Conservation (phyloP, 2,797 vertebrate species). For the Pseudochaenichthys georgianus region DNA sequence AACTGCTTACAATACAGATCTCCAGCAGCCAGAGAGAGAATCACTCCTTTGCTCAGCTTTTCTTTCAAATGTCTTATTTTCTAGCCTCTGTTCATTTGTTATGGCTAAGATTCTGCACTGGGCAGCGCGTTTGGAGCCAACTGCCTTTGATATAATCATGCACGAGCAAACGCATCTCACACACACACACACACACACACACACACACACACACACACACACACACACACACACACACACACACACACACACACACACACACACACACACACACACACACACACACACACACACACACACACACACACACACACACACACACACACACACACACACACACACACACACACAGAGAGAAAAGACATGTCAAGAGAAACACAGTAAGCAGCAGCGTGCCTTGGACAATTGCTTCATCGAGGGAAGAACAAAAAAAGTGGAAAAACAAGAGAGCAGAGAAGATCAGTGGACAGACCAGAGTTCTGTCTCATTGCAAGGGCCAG, state of each 20-base stretch:
- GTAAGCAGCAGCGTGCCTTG: constrained; percentile 60
- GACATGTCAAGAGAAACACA: constrained; percentile 68
- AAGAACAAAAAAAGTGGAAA: constrained; percentile 2
- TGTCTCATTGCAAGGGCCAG: constrained; percentile 74
- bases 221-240: constrained; percentile 36
- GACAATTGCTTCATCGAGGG: constrained; percentile 68
- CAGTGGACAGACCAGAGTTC: constrained; percentile 69
- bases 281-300: too few species aligned
- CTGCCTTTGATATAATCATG: constrained; percentile 69
- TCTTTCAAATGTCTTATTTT: constrained; percentile 87
- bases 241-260: constrained; percentile 30
- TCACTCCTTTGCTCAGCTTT: constrained; percentile 86
- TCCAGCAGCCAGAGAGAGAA: constrained; percentile 81
- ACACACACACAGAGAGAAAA: constrained; percentile 27
- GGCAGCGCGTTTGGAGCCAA: constrained; percentile 85
- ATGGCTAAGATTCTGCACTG: constrained; percentile 86
- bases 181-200: constrained; percentile 35
- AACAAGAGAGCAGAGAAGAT: constrained; percentile 66
- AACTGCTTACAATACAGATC: constrained; percentile 89
- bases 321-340: constrained; percentile 39
- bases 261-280: constrained; percentile 34
- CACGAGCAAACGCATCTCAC: constrained; percentile 42
- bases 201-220: constrained; percentile 34
- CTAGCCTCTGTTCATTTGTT: constrained; percentile 83
- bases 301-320: constrained; percentile 34